Conservation (phyloP, 2,797 vertebrate species). For the Erithacus rubecula region DNA sequence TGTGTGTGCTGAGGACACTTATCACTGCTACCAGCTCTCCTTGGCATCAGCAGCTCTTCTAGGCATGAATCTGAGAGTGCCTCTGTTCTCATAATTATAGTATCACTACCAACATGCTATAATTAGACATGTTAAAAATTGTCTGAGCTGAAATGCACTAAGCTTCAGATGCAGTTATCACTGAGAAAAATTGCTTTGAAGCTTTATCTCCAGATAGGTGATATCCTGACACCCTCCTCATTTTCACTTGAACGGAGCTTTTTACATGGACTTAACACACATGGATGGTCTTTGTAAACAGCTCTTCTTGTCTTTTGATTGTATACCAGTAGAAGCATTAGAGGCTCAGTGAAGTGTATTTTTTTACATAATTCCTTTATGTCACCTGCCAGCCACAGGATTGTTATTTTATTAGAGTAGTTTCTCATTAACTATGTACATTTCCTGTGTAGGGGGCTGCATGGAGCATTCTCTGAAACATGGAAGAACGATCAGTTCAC, state of each 20-base stretch:
- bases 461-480: neutral
- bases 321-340: neutral
- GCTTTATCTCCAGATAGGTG: neutral
- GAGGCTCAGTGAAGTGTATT: neutral
- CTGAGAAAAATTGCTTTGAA: neutral
- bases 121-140: conserved; percentile 43
- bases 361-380: neutral
- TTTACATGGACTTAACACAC: neutral
- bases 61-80: neutral
- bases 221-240: neutral
- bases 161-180: neutral
- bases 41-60: neutral
- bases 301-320: neutral
- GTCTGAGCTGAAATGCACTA: neutral
- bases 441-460: neutral
- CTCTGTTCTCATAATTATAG: conserved; percentile 16
- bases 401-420: neutral
- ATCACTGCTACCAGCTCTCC: neutral
- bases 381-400: neutral
- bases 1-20: neutral
- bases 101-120: neutral
- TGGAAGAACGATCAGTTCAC: neutral
- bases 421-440: neutral
- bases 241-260: neutral
- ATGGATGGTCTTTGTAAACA: neutral